Conservation (phyloP, 2,888 invertebrate genomes). For the Pediacus dermestoides region DNA sequence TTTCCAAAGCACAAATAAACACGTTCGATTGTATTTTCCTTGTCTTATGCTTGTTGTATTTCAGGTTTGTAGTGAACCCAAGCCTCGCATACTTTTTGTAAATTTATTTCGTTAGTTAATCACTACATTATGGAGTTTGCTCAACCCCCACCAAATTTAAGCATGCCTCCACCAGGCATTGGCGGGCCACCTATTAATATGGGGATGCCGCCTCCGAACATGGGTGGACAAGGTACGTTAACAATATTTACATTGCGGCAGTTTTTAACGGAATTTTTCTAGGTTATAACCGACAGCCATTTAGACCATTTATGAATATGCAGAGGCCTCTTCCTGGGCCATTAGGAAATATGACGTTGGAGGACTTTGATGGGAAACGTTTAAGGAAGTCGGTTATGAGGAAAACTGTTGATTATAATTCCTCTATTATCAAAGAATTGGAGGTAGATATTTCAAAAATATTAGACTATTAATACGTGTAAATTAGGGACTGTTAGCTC, state of each 20-base stretch:
- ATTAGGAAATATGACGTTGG: conserved; percentile 64
- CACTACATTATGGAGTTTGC: conserved; percentile 43
- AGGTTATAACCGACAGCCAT: conserved; percentile 42
- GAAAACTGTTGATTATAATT: conserved; percentile 97
- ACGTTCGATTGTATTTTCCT: too few species aligned
- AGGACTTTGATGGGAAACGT: conserved; percentile 94
- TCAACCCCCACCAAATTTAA: conserved; percentile 51
- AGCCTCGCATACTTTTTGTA: too few species aligned
- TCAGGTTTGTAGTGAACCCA: too few species aligned
- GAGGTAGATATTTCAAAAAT: conserved; percentile 60
- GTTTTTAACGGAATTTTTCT: conserved; percentile 12
- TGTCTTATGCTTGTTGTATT: too few species aligned
- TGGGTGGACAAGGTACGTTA: conserved; percentile 29
- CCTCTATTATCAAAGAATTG: conserved; percentile 86
- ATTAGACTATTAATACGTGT: not conserved
- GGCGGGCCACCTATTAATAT: conserved; percentile 44
- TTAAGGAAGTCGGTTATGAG: conserved; percentile 94
- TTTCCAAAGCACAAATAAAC: too few species aligned
- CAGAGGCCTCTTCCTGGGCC: conserved; percentile 51
- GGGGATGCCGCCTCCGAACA: conserved; percentile 31
- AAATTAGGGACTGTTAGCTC: not conserved
- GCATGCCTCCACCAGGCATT: conserved; percentile 50
- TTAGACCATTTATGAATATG: conserved; percentile 47
- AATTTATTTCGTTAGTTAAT: too few species aligned
- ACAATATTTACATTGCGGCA: not conserved